Evolutionary conservation across 2,113 vertebrate genomes (phyloP), one percentile per base, ranked within the genome.

Genomic region (Periophthalmodon schlosseri): DNA sequence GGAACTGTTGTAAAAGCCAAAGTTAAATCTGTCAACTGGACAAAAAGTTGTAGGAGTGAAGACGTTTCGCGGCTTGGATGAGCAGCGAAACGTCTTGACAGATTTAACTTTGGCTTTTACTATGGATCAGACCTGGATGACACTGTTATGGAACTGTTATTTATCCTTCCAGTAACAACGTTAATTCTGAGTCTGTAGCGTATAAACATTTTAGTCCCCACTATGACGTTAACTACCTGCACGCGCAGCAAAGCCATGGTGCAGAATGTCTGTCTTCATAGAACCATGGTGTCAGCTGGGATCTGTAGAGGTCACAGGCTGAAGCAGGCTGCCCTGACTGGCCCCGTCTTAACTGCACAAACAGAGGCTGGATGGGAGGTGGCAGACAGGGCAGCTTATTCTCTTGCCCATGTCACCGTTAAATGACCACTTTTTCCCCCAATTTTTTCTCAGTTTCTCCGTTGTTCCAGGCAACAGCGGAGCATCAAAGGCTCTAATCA

Each of bases 401-500:
- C 0, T 24, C 74, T 76, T 58, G 73, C 50, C 74, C 58, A 68
- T 76, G 73, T 80, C 67, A 47, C 50, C 39, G 72, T 73, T 86
- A 83, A 82, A 86, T 77, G 68, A 70, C 72, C 71, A 69, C 72
- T 74, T 86, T 44, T n/a, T 44, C n/a, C 0, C 18, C 0, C 36
- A 34, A 68, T 80, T 81, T 82, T 44, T 79, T 71, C 75, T 68
- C 50, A 16, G 66, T 63, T 72, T 34, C 50, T 1, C 57, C 23
- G 74, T 65, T 81, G 49, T 75, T 63, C 58, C 24, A 24, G 71
- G 69, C 70, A 70, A 80, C 82, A 77, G 72, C 65, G 75, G 36
- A 28, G 70, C 68, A 69, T 87, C 79, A 80, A 68, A 78, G 80
- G 50, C 39, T 87, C 79, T 77, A 78, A 82, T 85, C 72, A 80